Percentiles rank a stretch among this genome's conserved stretches.
phyloP scores from a whole-genome alignment of 92 coral and sea anemone genomes.

The Porites lobata region DNA sequence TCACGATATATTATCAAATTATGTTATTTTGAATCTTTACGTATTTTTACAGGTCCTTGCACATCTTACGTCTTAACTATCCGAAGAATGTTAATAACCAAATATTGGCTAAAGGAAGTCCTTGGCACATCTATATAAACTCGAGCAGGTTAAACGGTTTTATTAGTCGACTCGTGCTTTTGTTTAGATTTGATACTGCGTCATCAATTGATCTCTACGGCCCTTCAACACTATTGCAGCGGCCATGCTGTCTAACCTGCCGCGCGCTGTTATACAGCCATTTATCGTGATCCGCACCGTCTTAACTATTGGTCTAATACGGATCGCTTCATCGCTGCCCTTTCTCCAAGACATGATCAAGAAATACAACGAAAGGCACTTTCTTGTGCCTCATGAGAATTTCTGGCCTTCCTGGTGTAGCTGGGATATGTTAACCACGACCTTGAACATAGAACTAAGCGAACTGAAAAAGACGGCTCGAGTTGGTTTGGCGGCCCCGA shows the following conservation, averaged over 20 bases:
- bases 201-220: background rate
- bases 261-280: conserved; percentile 14
- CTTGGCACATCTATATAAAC: background rate
- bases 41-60: background rate
- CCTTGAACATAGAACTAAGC: conserved; percentile 2
- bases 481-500: conserved; percentile 58
- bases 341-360: conserved; percentile 34
- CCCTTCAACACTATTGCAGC: background rate
- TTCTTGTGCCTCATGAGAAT: conserved; percentile 61
- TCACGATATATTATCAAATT: too few species aligned
- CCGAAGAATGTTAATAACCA: background rate
- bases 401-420: conserved; percentile 68
- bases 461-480: conserved; percentile 62
- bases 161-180: background rate
- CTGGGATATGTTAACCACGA: conserved; percentile 51
- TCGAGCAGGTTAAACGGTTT: background rate
- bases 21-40: background rate
- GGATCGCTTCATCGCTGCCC: conserved; percentile 54
- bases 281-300: conserved; percentile 8
- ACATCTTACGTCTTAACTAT: background rate
- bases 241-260: conserved; percentile 5
- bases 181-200: background rate
- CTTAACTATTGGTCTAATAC: conserved; percentile 26
- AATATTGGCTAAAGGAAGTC: conserved; percentile 14
- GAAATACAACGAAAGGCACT: conserved; percentile 35